Evolutionary conservation across 2,888 invertebrate species (phyloP).

Genomic region (Dryobotodes eremita): DNA sequence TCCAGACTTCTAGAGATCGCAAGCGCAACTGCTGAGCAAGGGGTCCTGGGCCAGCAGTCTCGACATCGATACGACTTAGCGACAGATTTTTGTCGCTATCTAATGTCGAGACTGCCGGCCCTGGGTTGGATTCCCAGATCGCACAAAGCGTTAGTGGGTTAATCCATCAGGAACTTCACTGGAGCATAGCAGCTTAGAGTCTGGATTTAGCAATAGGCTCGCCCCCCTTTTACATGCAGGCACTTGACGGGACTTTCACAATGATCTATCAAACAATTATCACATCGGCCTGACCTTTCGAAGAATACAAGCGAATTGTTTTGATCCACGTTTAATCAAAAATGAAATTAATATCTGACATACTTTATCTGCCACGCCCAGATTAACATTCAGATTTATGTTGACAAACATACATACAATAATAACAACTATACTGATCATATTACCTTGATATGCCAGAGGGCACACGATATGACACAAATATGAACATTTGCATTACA

Average conservation of each 20-base stretch:
- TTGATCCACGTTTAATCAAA: background rate
- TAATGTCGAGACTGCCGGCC: too few species aligned
- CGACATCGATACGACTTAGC: too few species aligned
- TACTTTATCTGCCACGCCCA: conserved; percentile 37
- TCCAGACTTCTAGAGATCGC: background rate
- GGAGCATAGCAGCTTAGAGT: too few species aligned
- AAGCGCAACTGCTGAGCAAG: background rate
- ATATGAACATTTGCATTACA: conserved; percentile 10
- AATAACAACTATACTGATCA: conserved; percentile 14
- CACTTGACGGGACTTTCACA: background rate
- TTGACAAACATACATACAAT: conserved; percentile 28
- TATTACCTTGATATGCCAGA: conserved; percentile 46
- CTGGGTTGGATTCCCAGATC: background rate
- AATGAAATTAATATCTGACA: conserved; percentile 46
- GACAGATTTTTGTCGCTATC: too few species aligned
- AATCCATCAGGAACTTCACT: background rate
- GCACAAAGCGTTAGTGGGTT: too few species aligned
- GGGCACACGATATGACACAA: conserved; percentile 37
- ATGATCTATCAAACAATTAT: background rate
- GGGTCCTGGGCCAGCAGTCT: too few species aligned
- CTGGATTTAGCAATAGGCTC: background rate
- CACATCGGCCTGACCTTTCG: background rate
- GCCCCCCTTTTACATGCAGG: background rate
- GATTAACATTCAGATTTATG: conserved; percentile 36
- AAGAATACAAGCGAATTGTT: background rate